A percentile compares a stretch with the other conserved stretches of the same genome.
Evolutionary conservation across 30 jellyfish, hydroid and myxozoan genomes (phyloP).

Genomic region (Pseudorhiza aurosa): DNA sequence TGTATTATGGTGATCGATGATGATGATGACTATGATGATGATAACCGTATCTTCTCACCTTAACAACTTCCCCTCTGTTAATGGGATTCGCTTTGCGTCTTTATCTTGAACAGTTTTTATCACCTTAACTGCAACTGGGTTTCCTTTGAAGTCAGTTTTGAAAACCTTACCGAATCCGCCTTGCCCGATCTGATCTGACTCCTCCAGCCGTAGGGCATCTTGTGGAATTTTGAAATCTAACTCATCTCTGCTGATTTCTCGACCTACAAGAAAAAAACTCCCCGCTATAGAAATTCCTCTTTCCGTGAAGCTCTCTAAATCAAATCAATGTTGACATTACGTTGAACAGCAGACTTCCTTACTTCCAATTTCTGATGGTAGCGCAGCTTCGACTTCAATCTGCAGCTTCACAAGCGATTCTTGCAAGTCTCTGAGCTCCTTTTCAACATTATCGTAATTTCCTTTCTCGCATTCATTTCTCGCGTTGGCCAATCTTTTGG

Average conservation of each 20-base stretch:
- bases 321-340: too few relatives aligned
- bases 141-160: constrained; percentile 64
- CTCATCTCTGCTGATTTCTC: constrained; percentile 24
- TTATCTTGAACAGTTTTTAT: constrained; percentile 54
- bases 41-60: constrained; percentile 21
- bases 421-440: neutral
- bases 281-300: too few relatives aligned
- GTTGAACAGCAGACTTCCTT: too few relatives aligned
- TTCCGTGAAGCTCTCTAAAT: too few relatives aligned
- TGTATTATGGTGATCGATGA: too few relatives aligned
- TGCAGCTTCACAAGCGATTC: neutral
- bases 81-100: constrained; percentile 53
- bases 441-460: neutral
- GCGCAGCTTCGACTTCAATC: neutral
- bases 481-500: neutral
- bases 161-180: constrained; percentile 74
- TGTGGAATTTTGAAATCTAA: constrained; percentile 56
- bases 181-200: constrained; percentile 60
- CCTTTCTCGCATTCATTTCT: neutral
- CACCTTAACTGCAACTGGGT: constrained; percentile 77
- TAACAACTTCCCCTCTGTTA: constrained; percentile 56
- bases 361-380: too few relatives aligned
- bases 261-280: constrained; percentile 6
- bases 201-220: constrained; percentile 32
- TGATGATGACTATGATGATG: neutral